Evolutionary conservation across 64 coral and sea anemone genomes (phyloP).

Genomic region (Orbicella faveolata): DNA sequence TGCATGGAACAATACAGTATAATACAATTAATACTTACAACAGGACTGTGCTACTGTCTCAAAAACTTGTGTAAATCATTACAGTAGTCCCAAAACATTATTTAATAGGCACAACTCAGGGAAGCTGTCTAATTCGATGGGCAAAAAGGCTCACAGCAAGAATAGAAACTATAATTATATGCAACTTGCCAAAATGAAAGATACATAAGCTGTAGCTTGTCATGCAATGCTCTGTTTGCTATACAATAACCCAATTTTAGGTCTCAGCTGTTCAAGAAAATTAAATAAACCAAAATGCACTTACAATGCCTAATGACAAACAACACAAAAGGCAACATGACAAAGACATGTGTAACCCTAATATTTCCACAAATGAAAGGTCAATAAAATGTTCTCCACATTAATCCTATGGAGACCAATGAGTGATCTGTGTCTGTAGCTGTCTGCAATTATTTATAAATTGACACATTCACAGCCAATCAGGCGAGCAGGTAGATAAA

Average conservation of each 20-base stretch:
- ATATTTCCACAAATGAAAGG: constrained; percentile 32
- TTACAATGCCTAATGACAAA: neutral
- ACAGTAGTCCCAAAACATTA: neutral
- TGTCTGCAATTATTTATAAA: constrained; percentile 58
- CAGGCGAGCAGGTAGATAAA: constrained; percentile 39
- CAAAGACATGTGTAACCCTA: constrained; percentile 27
- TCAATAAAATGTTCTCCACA: constrained; percentile 23
- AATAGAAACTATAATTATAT: neutral
- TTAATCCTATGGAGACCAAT: constrained; percentile 43
- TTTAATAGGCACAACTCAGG: neutral
- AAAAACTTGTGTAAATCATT: neutral
- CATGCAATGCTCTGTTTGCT: neutral
- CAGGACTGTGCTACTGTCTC: neutral
- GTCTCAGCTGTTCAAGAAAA: neutral
- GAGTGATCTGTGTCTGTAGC: constrained; percentile 33
- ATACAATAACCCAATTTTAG: neutral
- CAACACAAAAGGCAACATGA: neutral
- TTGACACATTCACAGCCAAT: constrained; percentile 45
- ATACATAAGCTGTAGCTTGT: neutral
- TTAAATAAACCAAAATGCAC: constrained; percentile 1
- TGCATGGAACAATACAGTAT: neutral
- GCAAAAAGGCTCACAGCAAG: neutral
- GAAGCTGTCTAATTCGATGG: neutral
- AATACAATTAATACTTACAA: neutral
- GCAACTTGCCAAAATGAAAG: neutral